Base-by-base conservation (phyloP, 1,140 invertebrate species). In the Rhopalosiphum padi region DNA sequence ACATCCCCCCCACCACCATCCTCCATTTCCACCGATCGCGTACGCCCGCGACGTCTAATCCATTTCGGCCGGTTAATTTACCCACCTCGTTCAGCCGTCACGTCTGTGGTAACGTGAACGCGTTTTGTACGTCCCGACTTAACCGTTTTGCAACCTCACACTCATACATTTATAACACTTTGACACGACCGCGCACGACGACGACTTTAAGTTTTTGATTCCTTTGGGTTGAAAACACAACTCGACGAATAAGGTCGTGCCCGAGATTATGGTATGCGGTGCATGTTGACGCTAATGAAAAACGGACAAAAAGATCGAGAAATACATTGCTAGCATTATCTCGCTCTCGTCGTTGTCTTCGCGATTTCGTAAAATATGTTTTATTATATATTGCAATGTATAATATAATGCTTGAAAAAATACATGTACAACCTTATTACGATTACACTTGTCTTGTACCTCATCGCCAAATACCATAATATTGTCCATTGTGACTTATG, bases 11-110 rank as follows among this genome's bases (percentile, higher is more conserved):
- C 11, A 9, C 23, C 0, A 4, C 51, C 23, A 2, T 5, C 53
- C 7, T 18, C 37, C 48, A 25, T 55, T 1, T 2, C 53, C 35
- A 1, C 11, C 9, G 46, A 35, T 18, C 18, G 22, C 30, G 7
- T n/a, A 30, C 35, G 30, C 23, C 9, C 18, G 9, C 18, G 25
- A 43, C 37, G 48, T 83, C 46, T 92, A 92, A 92, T 92, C 77
- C 68, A 23, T 91, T 91, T 91, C 46, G 18, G 41, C 43, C 43
- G 68, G 90, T 91, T 91, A 91, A 91, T 91, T 91, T 91, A 90
- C 35, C 48, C 51, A 48, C 46, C 30, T 22, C n/a, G 48, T 21
- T n/a, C 87, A 15, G 11, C 43, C 60, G 37, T 88, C 88, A 53
- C 51, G 22, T 90, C 7, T 35, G n/a, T 41, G 21, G 51, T 55